Conservation (phyloP, 2,797 vertebrate genomes). For the Petrocephalus schoutedeni region DNA sequence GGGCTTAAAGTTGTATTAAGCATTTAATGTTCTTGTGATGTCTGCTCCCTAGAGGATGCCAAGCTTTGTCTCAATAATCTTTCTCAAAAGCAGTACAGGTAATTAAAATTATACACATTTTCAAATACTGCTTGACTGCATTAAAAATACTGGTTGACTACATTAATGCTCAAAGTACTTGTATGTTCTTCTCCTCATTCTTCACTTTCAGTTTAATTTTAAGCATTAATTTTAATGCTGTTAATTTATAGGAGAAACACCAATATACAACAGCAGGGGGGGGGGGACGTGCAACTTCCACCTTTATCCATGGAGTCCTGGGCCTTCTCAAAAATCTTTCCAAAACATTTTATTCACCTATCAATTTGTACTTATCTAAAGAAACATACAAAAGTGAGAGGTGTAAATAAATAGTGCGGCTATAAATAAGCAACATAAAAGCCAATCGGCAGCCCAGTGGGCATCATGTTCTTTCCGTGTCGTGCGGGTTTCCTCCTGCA, state of each 20-base stretch:
- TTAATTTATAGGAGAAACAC: no score
- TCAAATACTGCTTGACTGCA: no score
- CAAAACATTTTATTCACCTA: background rate
- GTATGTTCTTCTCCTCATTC: no score
- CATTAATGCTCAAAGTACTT: no score
- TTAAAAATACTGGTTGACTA: no score
- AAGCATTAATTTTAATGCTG: no score
- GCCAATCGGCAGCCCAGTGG: background rate
- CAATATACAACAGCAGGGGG: no score
- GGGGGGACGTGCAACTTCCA: background rate
- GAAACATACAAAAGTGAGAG: background rate
- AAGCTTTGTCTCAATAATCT: background rate
- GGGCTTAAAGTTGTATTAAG: background rate
- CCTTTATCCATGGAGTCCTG: background rate
- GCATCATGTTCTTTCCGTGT: background rate
- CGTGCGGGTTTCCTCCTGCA: background rate
- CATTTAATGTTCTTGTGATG: background rate
- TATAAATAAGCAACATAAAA: background rate
- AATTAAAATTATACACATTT: no score
- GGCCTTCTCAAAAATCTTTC: background rate
- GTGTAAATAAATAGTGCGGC: background rate
- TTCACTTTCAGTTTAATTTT: no score
- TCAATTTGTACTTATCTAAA: background rate
- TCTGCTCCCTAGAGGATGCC: background rate
- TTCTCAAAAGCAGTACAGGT: no score